Evolutionary conservation across 1,140 invertebrate genomes (phyloP).

Genomic region (Calephelis nemesis): DNA sequence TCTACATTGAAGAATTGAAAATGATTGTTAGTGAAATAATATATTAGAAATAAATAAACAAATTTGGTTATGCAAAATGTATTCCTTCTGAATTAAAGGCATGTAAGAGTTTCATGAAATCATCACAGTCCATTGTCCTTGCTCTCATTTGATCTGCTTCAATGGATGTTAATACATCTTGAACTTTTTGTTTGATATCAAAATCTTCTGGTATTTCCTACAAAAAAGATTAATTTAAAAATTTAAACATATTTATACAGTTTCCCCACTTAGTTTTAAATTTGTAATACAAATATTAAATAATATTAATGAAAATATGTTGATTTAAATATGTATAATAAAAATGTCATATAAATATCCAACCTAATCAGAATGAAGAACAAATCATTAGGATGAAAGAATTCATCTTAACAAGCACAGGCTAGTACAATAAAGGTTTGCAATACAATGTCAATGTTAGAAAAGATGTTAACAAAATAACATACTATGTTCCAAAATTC

Average conservation of each 20-base stretch:
- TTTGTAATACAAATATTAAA: no score
- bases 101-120: constrained; percentile 93
- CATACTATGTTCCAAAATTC: background rate
- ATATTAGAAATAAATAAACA: constrained; percentile 28
- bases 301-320: no score
- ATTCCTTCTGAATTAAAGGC: constrained; percentile 94
- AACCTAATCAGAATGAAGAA: no score
- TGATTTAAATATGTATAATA: no score
- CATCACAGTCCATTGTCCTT: constrained; percentile 96
- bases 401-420: no score
- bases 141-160: constrained; percentile 90
- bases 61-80: constrained; percentile 84
- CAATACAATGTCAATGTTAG: no score
- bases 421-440: no score
- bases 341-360: no score
- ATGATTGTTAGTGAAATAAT: constrained; percentile 20
- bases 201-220: constrained; percentile 90
- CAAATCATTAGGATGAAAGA: no score
- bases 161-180: constrained; percentile 84
- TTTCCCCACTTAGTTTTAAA: no score
- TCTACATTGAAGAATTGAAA: constrained; percentile 44
- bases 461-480: no score
- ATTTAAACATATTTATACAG: background rate
- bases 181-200: constrained; percentile 91
- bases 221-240: constrained; percentile 42